Evolutionary conservation across 2,888 invertebrate genomes (phyloP).

Genomic region (Lithodes maja): DNA sequence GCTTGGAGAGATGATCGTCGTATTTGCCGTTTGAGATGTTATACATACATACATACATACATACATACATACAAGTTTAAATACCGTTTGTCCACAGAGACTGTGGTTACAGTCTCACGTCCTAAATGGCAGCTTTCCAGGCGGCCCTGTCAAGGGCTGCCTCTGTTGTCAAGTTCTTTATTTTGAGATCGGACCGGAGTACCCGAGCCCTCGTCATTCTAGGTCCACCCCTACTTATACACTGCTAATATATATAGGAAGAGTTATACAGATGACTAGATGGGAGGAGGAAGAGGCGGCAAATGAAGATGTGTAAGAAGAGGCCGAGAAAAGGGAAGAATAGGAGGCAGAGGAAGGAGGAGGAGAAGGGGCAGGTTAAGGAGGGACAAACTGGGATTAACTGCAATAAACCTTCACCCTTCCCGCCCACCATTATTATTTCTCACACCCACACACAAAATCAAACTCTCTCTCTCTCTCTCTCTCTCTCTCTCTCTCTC

Average conservation of each 20-base stretch:
- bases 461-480: background rate
- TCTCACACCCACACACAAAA: background rate
- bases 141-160: too few relatives aligned
- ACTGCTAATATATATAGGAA: too few relatives aligned
- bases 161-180: too few relatives aligned
- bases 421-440: background rate
- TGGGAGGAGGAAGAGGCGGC: background rate
- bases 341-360: background rate
- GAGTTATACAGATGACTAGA: background rate
- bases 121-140: too few relatives aligned
- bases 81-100: too few relatives aligned
- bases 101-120: too few relatives aligned
- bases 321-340: conserved; percentile 1
- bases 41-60: background rate
- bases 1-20: too few relatives aligned
- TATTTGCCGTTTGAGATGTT: too few relatives aligned
- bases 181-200: too few relatives aligned
- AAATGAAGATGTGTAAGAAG: background rate
- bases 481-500: background rate
- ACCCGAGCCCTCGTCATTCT: too few relatives aligned
- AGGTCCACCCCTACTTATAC: too few relatives aligned
- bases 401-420: conserved; percentile 11
- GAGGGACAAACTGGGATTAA: conserved; percentile 27
- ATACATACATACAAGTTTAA: background rate
- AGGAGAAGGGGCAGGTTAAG: conserved; percentile 6